A percentile compares a stretch with the other conserved stretches of the same genome.
These are phyloP conservation scores for Acleris cristana DNA, from an alignment of 2,888 invertebrate genomes.

Conservation along the genomic window DNA sequence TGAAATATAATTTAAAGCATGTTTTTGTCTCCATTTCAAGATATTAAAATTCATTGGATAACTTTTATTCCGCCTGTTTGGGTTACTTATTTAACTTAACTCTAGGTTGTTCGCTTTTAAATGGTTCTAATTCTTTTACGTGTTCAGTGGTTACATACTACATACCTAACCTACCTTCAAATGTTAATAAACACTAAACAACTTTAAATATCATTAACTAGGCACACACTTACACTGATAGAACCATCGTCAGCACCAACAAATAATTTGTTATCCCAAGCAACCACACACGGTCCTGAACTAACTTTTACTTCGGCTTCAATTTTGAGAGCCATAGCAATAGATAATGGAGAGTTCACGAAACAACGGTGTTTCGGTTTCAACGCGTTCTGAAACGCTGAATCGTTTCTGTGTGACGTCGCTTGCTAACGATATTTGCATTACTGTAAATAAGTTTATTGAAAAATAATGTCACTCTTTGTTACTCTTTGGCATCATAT, in stretches of 20 bases:
- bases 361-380: constrained; percentile 14
- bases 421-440: constrained; percentile 2
- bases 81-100: too few relatives aligned
- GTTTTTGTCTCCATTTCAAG: too few relatives aligned
- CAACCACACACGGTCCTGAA: constrained; percentile 68
- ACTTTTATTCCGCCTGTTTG: too few relatives aligned
- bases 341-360: too few relatives aligned
- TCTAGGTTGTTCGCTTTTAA: too few relatives aligned
- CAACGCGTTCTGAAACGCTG: neutral
- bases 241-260: constrained; percentile 70
- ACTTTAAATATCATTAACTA: too few relatives aligned
- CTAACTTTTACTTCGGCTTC: constrained; percentile 63
- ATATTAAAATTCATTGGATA: too few relatives aligned
- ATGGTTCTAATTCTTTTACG: too few relatives aligned
- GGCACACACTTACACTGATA: constrained; percentile 61
- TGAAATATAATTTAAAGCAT: too few relatives aligned
- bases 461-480: neutral
- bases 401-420: constrained; percentile 12
- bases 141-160: too few relatives aligned
- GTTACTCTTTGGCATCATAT: constrained; percentile 5
- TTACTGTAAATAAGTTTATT: neutral
- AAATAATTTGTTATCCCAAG: constrained; percentile 66
- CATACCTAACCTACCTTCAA: too few relatives aligned
- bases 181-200: too few relatives aligned
- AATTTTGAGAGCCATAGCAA: constrained; percentile 63